Conservation (phyloP, 2,113 vertebrate species). For the Leptobrachium leishanense region DNA sequence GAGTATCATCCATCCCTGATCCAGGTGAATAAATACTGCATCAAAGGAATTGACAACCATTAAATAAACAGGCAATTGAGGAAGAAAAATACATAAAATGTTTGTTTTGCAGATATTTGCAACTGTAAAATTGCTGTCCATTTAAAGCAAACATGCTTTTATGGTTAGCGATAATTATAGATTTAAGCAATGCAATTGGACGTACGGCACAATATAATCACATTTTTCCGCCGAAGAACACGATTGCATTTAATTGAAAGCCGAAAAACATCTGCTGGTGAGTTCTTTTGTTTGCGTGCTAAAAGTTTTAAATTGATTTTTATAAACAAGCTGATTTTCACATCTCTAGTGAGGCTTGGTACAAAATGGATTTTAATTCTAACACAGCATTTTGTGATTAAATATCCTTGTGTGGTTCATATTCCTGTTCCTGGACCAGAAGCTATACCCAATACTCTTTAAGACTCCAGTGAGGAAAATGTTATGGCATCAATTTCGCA, state of each 20-base stretch:
- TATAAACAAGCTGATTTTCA: conserved; percentile 56
- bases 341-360: conserved; percentile 52
- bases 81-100: conserved; percentile 4
- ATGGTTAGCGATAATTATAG: conserved; percentile 21
- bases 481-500: conserved; percentile 56
- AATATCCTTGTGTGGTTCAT: conserved; percentile 60
- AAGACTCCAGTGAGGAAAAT: conserved; percentile 61
- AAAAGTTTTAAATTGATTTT: conserved; percentile 60
- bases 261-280: conserved; percentile 49
- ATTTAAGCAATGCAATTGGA: conserved; percentile 45
- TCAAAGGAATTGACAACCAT: not conserved
- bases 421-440: conserved; percentile 62
- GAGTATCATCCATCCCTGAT: not conserved
- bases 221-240: conserved; percentile 38
- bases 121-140: conserved; percentile 20
- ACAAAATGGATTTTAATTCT: conserved; percentile 64
- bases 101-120: conserved; percentile 15
- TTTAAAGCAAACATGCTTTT: conserved; percentile 20
- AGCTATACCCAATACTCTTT: conserved; percentile 62
- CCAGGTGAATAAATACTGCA: not conserved
- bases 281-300: conserved; percentile 44
- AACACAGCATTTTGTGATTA: conserved; percentile 58
- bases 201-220: not conserved
- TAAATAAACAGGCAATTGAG: conserved; percentile 19
- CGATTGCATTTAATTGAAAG: conserved; percentile 50